phyloP scores from a whole-genome alignment of 2,888 invertebrate species.

The Drosophila barbarae region DNA sequence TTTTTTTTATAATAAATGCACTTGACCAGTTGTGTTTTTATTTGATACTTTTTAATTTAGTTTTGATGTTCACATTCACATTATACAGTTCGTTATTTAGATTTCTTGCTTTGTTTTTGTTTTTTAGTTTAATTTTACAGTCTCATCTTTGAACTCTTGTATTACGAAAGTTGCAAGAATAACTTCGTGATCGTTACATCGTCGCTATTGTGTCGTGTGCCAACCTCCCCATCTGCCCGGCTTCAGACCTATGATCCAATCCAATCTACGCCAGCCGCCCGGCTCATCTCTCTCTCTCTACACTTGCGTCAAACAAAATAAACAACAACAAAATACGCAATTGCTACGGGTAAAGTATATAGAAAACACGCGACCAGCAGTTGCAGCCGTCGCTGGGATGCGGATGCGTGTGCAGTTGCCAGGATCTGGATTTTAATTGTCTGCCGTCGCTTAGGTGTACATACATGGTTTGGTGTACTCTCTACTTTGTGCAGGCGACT shows the following conservation, averaged over 20 bases:
- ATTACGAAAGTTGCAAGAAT: conserved; percentile 72
- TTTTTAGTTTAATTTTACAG: conserved; percentile 62
- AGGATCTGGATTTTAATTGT: conserved; percentile 34
- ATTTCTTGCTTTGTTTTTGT: conserved; percentile 56
- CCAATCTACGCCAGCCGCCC: conserved; percentile 2
- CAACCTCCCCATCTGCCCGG: conserved; percentile 13
- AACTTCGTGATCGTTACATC: conserved; percentile 38
- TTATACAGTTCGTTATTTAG: conserved; percentile 48
- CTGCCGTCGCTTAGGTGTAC: conserved; percentile 25
- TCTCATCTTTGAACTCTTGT: conserved; percentile 72
- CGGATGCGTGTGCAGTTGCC: conserved; percentile 2
- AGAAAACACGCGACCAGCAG: conserved; percentile 29
- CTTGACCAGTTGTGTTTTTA: conserved; percentile 51
- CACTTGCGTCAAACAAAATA: conserved; percentile 51
- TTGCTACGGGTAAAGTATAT: conserved; percentile 42
- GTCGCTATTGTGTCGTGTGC: conserved; percentile 47
- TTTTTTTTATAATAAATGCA: conserved; percentile 54
- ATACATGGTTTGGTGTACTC: conserved; percentile 25
- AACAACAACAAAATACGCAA: conserved; percentile 62
- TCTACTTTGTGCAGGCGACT: conserved; percentile 12
- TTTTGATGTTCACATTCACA: conserved; percentile 64
- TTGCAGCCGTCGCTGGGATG: conserved; percentile 19
- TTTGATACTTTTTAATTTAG: conserved; percentile 51
- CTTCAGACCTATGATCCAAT: background rate
- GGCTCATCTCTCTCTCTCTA: background rate